Percentiles rank a stretch among this genome's conserved stretches.
phyloP scores from a whole-genome alignment of 2,113 vertebrate species.

The Ornithorhynchus anatinus region DNA sequence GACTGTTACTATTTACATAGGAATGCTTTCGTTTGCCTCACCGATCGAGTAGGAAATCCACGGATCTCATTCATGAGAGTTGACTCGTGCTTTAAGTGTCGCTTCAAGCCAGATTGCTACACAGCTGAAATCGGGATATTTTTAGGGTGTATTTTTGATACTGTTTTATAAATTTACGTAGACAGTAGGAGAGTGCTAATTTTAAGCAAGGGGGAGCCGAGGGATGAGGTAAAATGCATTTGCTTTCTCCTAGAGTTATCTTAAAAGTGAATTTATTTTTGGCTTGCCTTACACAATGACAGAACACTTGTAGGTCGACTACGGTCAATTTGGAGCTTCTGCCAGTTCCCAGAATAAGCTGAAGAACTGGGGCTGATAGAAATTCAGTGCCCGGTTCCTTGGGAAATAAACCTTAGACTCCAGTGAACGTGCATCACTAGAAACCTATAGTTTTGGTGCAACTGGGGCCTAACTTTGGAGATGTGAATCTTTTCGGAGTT shows the following conservation, averaged over 20 bases:
- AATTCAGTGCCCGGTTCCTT: not conserved
- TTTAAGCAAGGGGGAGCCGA: conserved; percentile 8
- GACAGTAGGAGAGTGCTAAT: not conserved
- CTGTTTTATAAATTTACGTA: not conserved
- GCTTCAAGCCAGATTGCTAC: not conserved
- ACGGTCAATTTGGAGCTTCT: not conserved
- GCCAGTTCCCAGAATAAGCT: not conserved
- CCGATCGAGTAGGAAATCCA: not conserved
- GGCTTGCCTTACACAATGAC: not conserved
- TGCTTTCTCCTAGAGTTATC: not conserved
- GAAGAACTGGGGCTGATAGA: not conserved
- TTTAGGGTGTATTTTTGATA: conserved; percentile 49
- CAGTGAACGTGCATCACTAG: too few relatives aligned
- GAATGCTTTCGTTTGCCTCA: not conserved
- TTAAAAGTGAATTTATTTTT: not conserved
- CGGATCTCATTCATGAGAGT: accelerated
- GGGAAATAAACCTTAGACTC: not conserved
- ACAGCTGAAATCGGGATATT: not conserved
- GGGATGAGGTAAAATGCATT: not conserved
- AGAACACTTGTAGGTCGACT: not conserved
- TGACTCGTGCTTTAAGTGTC: accelerated
- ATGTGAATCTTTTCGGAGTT: not conserved
- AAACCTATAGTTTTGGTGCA: not conserved
- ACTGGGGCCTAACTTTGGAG: not conserved
- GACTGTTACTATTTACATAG: not conserved